Base-by-base conservation (phyloP, 2,888 invertebrate genomes). In the Eristalis tenax region DNA sequence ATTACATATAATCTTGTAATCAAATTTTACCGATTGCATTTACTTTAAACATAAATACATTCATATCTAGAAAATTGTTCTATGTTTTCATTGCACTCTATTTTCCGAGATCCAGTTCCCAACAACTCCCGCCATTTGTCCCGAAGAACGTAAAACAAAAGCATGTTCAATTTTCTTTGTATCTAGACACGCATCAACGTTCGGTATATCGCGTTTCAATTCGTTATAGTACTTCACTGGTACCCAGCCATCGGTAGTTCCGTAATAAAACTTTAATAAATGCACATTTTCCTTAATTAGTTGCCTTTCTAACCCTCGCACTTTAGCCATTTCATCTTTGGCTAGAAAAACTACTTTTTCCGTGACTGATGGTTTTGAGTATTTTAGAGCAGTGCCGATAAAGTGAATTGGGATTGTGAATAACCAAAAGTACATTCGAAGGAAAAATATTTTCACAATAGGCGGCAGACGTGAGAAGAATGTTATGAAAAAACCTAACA, bases 231-330 rank as follows among this genome's bases (percentile, higher is more conserved):
- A 97, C 57, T 93, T 92, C 0, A 95, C 90, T 0, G 98, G 98
- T 70, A 96, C 96, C 99, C 99, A 99, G 8, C 95, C 95, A 93
- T 99, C 99, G 4, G 91, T 94, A 4, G 94, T 93, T 11, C 97
- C 96, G 92, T 98, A 99, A 91, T 97, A 96, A 66, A 98, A 94
- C 91, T 96, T 96, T 2, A 98, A 93, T 90, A 95, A 95, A 15
- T 94, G 91, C n/a, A 94, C 89, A 91, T 96, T 94, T 32, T 93
- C 92, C 22, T 93, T 91, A 63, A 98, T 93, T 63, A 95, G 92
- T 6, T 95, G 94, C 76, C 93, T 92, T 90, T 98, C 96, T 50
- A 97, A 92, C 57, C 95, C 94, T 59, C 92, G 94, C 0, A 99
- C 96, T 38, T 91, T 93, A n/a, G 95, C 94, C 96, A 98, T 96